Evolutionary conservation across 2,797 vertebrate genomes (phyloP), one percentile per base, ranked within the genome.

Genomic region (Halcyon badia): DNA sequence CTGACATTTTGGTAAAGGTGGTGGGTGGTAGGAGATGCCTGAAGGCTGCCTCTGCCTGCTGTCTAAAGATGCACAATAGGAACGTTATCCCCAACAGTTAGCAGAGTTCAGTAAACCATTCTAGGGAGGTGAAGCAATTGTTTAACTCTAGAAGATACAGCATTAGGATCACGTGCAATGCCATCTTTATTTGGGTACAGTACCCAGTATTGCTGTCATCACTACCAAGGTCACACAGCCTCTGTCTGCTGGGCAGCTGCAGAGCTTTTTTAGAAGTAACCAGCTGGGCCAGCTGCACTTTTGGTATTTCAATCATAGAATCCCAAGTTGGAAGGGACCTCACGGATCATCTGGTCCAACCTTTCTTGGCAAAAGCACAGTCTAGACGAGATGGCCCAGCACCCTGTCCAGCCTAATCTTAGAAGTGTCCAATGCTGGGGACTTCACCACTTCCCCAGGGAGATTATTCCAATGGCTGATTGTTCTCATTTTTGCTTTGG

Each of bases 81-180:
- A 86, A 16, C 26, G 44, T n/a, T 5, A 14, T 25, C 64, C 78
- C 28, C 5, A 19, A 2, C 0, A 0, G 15, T 25, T 54, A 42
- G 76, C 9, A 48, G 44, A 37, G 20, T 14, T 88, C 64, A 48
- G 87, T 24, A 51, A 19, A 37, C 65, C 70, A 19, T 33, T 64
- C 41, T 54, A 20, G 60, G n/a, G 30, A 70, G 56, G 31, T 9
- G 35, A 71, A 64, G 57, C 52, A 28, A 28, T 31, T 46, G 35
- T 49, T 37, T 9, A 81, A 31, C 37, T 73, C 41, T 12, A 30
- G 41, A 30, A 52, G 26, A 21, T 30, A 7, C 7, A 80, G 31
- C 15, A 9, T 2, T 8, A 4, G 24, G 31, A 21, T 85, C 5
- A 0, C 3, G 30, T 73, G 91, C 76, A 51, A 0, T 25, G 61